phyloP scores from a whole-genome alignment of 2,113 vertebrate genomes.

The Cavia aperea region DNA sequence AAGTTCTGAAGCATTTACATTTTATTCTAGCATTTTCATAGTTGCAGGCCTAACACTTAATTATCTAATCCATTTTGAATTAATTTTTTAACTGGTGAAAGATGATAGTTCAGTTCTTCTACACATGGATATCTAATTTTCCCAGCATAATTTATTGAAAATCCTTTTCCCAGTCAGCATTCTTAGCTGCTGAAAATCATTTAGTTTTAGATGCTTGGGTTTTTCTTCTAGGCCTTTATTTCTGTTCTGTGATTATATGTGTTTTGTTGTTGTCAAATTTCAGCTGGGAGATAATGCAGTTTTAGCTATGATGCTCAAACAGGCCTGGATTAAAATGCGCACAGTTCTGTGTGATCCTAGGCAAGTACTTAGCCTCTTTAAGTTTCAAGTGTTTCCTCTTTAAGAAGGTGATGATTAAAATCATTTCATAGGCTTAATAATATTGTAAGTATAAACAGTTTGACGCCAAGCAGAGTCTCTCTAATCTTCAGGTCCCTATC shows the following conservation, averaged over 20 bases:
- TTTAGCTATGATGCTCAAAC: background rate
- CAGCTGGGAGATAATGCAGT: background rate
- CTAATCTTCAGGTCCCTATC: background rate
- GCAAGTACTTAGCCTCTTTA: background rate
- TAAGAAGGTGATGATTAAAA: background rate
- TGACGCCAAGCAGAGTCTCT: background rate
- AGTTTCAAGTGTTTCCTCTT: slow-evolving; percentile 17
- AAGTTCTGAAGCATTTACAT: background rate
- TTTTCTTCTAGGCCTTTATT: background rate
- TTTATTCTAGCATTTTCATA: background rate
- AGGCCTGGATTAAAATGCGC: background rate
- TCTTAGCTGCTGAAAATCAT: background rate
- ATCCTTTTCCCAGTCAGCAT: background rate
- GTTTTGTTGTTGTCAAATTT: background rate
- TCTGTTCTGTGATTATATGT: background rate
- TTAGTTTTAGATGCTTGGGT: fast-evolving
- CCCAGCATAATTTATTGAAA: background rate
- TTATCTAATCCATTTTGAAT: background rate
- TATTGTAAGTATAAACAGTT: background rate
- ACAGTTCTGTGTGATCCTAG: background rate
- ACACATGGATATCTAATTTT: background rate
- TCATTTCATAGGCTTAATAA: background rate
- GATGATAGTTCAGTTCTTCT: background rate
- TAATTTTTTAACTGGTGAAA: background rate
- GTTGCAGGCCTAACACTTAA: background rate